These are phyloP conservation scores for Chrysocyon brachyurus DNA, from an alignment of 2,797 vertebrate species.

Conservation along the genomic window DNA sequence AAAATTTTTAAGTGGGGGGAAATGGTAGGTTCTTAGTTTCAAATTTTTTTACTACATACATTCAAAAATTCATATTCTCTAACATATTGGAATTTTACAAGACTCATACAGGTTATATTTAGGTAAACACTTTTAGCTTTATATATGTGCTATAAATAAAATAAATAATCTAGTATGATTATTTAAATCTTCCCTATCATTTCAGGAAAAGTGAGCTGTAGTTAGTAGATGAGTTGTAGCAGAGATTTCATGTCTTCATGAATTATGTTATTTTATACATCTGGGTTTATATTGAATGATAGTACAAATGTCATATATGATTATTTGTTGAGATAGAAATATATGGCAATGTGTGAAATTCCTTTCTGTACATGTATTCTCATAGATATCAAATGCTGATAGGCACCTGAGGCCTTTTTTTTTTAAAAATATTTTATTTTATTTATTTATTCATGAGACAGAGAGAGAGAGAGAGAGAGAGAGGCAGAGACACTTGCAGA, in stretches of 20 bases:
- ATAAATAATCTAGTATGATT: not conserved
- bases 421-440: too few species aligned
- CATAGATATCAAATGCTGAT: too few species aligned
- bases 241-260: not conserved
- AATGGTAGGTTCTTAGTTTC: not conserved
- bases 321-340: not conserved
- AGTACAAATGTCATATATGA: not conserved
- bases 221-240: not conserved
- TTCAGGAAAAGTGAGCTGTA: not conserved
- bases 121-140: not conserved
- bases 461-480: too few species aligned
- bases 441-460: too few species aligned
- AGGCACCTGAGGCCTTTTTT: not conserved
- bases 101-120: not conserved
- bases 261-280: not conserved
- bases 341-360: not conserved
- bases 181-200: not conserved
- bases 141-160: not conserved
- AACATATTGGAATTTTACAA: not conserved
- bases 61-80: slow-evolving; percentile 7
- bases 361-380: not conserved
- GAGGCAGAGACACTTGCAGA: too few species aligned
- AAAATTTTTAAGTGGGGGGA: slow-evolving; percentile 51
- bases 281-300: not conserved
- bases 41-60: not conserved